These are phyloP conservation scores for Parazoanthus swiftii DNA, from an alignment of 92 coral and sea anemone genomes.

Conservation along the genomic window DNA sequence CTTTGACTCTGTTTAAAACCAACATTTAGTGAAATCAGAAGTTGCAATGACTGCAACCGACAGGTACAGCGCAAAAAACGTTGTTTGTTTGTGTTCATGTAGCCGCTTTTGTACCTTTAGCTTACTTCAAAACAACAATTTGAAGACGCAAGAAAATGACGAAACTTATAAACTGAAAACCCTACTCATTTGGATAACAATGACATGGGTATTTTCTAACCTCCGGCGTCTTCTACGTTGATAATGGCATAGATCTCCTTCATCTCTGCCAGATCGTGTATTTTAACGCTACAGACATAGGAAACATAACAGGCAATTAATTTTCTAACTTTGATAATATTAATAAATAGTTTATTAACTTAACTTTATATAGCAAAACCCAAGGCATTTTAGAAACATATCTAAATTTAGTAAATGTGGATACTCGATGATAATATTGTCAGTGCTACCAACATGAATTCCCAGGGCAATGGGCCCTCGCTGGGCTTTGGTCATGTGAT, in stretches of 20 bases:
- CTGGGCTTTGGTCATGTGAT: too few species aligned
- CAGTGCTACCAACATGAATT: too few species aligned
- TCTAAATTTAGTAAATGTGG: too few species aligned
- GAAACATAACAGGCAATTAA: neutral
- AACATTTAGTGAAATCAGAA: too few species aligned
- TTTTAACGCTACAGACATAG: constrained; percentile 74
- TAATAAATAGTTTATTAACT: too few species aligned
- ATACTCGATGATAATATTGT: too few species aligned
- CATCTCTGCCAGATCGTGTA: constrained; percentile 96
- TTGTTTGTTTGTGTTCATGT: neutral
- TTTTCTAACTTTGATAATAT: neutral
- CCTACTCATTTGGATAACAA: neutral
- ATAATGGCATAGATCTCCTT: constrained; percentile 98
- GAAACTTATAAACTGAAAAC: neutral
- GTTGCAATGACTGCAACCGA: neutral
- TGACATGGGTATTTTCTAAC: constrained; percentile 38
- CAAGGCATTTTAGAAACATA: too few species aligned
- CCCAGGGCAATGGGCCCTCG: too few species aligned
- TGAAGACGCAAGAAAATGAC: neutral
- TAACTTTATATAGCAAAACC: too few species aligned
- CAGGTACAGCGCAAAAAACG: neutral
- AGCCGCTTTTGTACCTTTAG: neutral
- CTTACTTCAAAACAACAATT: neutral
- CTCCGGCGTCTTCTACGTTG: constrained; percentile 95
- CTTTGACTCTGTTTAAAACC: too few species aligned